A percentile compares a stretch with the other conserved stretches of the same genome.
Conservation (phyloP, 2,888 invertebrate genomes). For the Eupithecia exiguata region DNA sequence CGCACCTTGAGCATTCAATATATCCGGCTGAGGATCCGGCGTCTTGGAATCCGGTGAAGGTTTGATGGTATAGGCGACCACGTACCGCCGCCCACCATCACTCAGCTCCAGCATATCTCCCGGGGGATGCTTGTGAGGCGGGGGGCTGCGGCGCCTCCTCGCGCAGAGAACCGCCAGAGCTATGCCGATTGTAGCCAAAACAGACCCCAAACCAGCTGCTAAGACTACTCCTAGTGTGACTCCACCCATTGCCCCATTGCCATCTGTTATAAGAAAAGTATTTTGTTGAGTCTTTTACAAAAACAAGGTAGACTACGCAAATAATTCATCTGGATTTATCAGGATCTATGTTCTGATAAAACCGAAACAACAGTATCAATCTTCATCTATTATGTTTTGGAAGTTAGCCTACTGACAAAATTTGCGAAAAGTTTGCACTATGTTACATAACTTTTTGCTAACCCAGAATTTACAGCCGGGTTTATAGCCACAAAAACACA, state of each 20-base stretch:
- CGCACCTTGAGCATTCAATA: constrained; percentile 89
- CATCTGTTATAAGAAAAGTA: constrained; percentile 74
- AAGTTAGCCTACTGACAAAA: constrained; percentile 5
- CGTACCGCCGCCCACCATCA: constrained; percentile 92
- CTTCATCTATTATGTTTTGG: background rate
- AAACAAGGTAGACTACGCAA: background rate
- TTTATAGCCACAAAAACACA: background rate
- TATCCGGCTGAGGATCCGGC: constrained; percentile 90
- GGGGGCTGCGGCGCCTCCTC: constrained; percentile 64
- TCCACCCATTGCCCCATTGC: constrained; percentile 87
- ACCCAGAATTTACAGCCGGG: background rate
- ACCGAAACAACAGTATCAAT: background rate
- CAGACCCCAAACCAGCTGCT: constrained; percentile 68
- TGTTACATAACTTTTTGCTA: background rate
- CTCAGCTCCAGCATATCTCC: constrained; percentile 86
- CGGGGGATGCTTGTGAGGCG: constrained; percentile 75
- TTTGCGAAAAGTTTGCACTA: constrained; percentile 2
- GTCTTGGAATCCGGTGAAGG: constrained; percentile 83
- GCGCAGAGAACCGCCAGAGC: constrained; percentile 69
- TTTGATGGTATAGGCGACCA: constrained; percentile 93
- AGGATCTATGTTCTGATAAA: background rate
- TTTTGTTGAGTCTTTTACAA: background rate
- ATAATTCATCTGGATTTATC: background rate
- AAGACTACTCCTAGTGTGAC: constrained; percentile 87
- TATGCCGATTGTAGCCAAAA: constrained; percentile 68